Percentiles rank a stretch among this genome's conserved stretches.
These are phyloP conservation scores for Morpho helenor DNA, from an alignment of 2,888 invertebrate species.

Conservation along the genomic window DNA sequence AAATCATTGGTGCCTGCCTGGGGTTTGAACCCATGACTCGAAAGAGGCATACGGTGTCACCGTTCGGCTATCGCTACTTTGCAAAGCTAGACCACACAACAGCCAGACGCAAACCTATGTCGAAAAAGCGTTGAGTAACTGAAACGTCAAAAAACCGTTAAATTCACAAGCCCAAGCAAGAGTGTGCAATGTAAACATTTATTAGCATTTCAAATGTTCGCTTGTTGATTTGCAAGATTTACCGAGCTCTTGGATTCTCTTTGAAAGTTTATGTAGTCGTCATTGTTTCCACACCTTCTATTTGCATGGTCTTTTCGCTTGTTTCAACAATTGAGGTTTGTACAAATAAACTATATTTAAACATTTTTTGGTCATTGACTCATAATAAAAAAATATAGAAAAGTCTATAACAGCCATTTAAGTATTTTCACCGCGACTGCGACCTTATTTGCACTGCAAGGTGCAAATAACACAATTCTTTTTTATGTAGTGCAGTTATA, in stretches of 20 bases:
- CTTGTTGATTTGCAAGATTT: constrained; percentile 43
- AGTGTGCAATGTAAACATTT: constrained; percentile 20
- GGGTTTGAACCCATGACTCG: no score
- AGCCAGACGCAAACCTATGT: no score
- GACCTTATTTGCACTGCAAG: no score
- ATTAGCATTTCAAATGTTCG: constrained; percentile 22
- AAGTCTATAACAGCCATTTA: no score
- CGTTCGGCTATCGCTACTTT: no score
- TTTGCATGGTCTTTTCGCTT: constrained; percentile 1
- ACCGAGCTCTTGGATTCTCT: constrained; percentile 25
- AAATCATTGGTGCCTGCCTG: no score
- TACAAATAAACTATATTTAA: not conserved
- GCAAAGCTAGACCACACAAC: no score
- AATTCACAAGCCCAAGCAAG: constrained; percentile 4
- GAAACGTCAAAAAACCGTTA: constrained; percentile 6
- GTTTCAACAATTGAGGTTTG: not conserved
- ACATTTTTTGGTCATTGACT: not conserved
- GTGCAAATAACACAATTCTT: no score
- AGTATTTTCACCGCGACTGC: no score
- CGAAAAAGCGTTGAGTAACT: not conserved
- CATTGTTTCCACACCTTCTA: constrained; percentile 20
- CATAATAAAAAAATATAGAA: no score
- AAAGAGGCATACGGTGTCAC: no score
- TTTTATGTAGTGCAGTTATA: no score
- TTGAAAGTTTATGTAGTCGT: constrained; percentile 17